Percentiles rank a stretch among this genome's conserved stretches.
Conservation (phyloP, 2,113 vertebrate species). For the Oreochromis niloticus region DNA sequence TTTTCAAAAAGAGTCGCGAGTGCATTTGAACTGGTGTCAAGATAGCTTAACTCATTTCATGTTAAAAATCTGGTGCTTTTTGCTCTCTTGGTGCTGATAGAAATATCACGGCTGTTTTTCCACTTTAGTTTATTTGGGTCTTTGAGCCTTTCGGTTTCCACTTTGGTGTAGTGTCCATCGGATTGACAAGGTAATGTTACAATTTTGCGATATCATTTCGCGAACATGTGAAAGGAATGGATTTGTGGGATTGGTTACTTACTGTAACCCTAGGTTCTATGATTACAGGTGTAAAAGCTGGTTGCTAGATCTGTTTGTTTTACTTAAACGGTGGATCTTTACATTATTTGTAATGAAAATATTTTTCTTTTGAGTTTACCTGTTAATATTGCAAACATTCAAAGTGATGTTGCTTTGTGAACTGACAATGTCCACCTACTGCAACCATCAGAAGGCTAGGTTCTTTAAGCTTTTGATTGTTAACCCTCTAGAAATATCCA, state of each 20-base stretch:
- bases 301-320: neutral
- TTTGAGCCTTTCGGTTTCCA: neutral
- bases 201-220: neutral
- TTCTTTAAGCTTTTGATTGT: neutral
- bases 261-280: neutral
- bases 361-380: neutral
- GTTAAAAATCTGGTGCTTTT: neutral
- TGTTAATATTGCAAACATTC: neutral
- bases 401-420: neutral
- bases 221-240: neutral
- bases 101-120: neutral
- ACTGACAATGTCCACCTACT: neutral
- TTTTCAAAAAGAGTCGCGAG: neutral
- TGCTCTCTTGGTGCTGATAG: neutral
- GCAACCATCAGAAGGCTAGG: neutral
- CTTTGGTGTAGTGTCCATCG: neutral
- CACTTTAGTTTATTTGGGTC: neutral
- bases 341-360: accelerated
- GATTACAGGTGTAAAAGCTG: neutral
- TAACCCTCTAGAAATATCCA: neutral
- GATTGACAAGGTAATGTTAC: neutral
- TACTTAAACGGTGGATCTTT: accelerated
- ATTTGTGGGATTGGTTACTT: neutral
- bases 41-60: neutral
- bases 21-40: neutral